These are phyloP conservation scores for Gyps fulvus DNA, from an alignment of 2,113 vertebrate genomes.

Conservation along the genomic window DNA sequence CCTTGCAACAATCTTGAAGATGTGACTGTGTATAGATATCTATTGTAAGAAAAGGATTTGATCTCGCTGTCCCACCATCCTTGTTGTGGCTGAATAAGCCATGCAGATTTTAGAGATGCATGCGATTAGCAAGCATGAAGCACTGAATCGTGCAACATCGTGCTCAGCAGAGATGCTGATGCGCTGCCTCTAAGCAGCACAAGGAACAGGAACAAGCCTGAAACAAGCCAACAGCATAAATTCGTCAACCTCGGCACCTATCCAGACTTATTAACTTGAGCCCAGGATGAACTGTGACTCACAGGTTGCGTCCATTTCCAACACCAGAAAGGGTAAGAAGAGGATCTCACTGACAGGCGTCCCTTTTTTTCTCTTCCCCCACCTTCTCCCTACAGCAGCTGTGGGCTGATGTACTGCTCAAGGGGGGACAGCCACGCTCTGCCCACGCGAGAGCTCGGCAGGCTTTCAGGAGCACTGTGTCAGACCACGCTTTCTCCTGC, in stretches of 20 bases:
- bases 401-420: neutral
- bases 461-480: neutral
- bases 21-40: too few relatives aligned
- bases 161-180: neutral
- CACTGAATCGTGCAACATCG: neutral
- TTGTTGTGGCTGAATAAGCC: neutral
- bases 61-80: neutral
- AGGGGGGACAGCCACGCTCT: fast-evolving
- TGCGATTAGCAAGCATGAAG: neutral
- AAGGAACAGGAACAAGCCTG: neutral
- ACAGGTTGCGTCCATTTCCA: neutral
- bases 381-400: neutral
- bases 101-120: neutral
- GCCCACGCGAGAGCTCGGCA: neutral
- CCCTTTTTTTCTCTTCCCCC: neutral
- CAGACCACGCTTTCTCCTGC: neutral
- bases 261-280: neutral
- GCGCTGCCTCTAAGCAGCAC: neutral
- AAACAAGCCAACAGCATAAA: neutral
- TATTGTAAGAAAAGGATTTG: neutral
- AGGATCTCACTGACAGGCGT: neutral
- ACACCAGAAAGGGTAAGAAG: neutral
- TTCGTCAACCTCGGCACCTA: neutral
- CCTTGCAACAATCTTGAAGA: neutral
- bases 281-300: neutral